Conservation (phyloP, 2,888 invertebrate species). For the Trichogramma dendrolimi region DNA sequence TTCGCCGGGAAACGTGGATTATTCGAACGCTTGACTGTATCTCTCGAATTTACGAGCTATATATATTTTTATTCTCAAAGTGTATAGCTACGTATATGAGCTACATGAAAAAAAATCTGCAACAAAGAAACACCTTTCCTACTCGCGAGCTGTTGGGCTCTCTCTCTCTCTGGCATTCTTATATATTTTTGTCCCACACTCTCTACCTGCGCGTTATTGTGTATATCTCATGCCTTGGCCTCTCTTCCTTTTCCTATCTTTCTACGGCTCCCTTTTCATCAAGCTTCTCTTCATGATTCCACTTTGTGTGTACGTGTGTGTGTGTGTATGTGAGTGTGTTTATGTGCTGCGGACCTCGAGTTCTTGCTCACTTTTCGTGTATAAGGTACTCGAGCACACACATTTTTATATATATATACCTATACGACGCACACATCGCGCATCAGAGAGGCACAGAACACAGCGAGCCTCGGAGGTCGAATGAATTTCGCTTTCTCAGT, state of each 20-base stretch:
- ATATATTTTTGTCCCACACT: not conserved
- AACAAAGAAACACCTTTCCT: slow-evolving; percentile 34
- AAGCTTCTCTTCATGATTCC: slow-evolving; percentile 2
- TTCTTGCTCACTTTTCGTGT: too few relatives aligned
- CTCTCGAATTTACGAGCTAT: not conserved
- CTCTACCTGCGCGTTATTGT: not conserved
- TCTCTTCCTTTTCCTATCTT: not conserved
- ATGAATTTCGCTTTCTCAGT: too few relatives aligned
- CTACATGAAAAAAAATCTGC: slow-evolving; percentile 30
- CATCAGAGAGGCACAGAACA: too few relatives aligned
- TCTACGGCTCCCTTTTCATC: not conserved
- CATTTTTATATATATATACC: too few relatives aligned
- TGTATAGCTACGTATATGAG: not conserved
- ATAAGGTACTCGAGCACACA: too few relatives aligned
- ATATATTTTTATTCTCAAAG: too few relatives aligned
- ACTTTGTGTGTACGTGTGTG: slow-evolving; percentile 5
- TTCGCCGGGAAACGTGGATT: not conserved
- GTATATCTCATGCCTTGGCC: not conserved
- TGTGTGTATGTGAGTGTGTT: not conserved
- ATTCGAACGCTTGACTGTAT: not conserved
- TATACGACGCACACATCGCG: too few relatives aligned
- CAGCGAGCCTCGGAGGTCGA: too few relatives aligned
- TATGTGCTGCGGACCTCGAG: too few relatives aligned
- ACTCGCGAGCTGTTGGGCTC: not conserved
- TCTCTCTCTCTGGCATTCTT: not conserved